Conservation (phyloP, 2,888 invertebrate genomes). For the Oligia latruncula region DNA sequence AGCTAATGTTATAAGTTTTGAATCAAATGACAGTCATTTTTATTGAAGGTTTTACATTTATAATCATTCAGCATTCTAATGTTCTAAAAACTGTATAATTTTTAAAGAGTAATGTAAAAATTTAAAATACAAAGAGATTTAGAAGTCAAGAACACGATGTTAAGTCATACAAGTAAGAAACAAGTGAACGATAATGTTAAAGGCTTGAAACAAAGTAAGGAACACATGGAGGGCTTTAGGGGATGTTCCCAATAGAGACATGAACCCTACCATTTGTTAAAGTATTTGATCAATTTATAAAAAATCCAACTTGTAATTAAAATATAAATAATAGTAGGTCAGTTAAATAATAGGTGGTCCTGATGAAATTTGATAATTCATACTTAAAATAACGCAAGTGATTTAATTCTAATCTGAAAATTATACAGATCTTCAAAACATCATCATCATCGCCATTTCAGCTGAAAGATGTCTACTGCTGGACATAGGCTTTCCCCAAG, state of each 20-base stretch:
- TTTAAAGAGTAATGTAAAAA: constrained; percentile 4
- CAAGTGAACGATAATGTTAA: constrained; percentile 69
- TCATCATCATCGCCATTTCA: background rate
- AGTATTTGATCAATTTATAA: background rate
- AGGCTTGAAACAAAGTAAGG: constrained; percentile 73
- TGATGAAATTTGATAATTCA: background rate
- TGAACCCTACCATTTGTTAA: constrained; percentile 64
- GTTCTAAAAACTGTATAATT: background rate
- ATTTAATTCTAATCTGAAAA: background rate
- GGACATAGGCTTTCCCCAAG: background rate
- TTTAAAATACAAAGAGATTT: constrained; percentile 48
- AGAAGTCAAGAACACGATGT: constrained; percentile 43
- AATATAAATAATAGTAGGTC: background rate
- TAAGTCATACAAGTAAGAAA: constrained; percentile 68
- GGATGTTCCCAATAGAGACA: constrained; percentile 68
- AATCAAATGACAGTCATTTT: constrained; percentile 29
- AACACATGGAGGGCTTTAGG: constrained; percentile 68
- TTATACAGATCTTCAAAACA: background rate
- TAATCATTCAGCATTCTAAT: background rate
- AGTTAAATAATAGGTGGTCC: no score
- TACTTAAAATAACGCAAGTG: background rate
- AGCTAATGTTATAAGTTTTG: constrained; percentile 29
- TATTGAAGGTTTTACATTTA: constrained; percentile 3
- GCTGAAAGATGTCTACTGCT: background rate
- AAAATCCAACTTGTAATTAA: background rate